Base-by-base conservation (phyloP, 2,888 invertebrate genomes). In the Drosophila sordidula region DNA sequence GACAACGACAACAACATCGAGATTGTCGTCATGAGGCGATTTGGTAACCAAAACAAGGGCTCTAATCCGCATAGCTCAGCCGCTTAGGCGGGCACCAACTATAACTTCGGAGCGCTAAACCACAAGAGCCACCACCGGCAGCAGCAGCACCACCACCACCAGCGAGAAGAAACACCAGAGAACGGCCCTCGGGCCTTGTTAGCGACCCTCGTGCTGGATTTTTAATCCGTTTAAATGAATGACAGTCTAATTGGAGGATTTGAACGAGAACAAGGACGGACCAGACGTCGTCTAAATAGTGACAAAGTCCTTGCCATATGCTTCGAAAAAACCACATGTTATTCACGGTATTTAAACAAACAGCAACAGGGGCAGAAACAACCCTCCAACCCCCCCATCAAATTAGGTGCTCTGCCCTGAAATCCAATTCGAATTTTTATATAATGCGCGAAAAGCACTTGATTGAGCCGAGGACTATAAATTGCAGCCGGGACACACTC, bases 311-410 rank as follows among this genome's bases (percentile, higher is more conserved):
- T 86, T 90, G 92, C 91, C 91, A 91, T 91, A 91, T 91, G 91
- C 82, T 91, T 80, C 65, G 90, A 89, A 92, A 91, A 91, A 91
- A 92, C 91, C 91, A 91, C 91, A 91, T 92, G 91, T 91, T 91
- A 92, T 91, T 89, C 90, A 91, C 92, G 92, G 90, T 90, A 87
- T 91, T 91, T 91, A 91, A 91, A 87, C 92, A 91, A 85, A 85
- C 83, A 86, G 80, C 88, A 84, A 26, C 26, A 87, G 73, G 74
- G 70, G 49, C 71, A 68, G 52, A 55, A 77, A 70, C 78, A 46
- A 78, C 82, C 76, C 90, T 76, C 62, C 57, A 69, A 70, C 75
- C 84, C 65, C 62, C 18, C 18, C 83, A 72, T 55, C 55, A 50
- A 89, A 86, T 84, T 89, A 88, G 87, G 87, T 73, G 72, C 87